Percentiles rank a stretch among this genome's conserved stretches.
phyloP scores from a whole-genome alignment of 2,113 vertebrate genomes.

The Propithecus coquereli region DNA sequence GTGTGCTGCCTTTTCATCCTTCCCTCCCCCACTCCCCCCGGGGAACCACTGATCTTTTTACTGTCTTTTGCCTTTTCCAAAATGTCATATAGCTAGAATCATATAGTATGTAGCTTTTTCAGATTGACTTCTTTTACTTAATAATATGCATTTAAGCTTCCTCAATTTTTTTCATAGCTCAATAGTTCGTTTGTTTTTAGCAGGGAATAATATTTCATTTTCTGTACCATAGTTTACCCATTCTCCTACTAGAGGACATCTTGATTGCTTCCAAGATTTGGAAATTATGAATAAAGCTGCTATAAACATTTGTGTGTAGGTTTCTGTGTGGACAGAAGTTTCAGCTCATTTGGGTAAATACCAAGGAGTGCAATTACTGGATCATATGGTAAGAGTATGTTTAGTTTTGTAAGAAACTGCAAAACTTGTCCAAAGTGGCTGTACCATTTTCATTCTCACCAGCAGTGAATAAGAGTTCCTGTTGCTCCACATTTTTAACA shows the following conservation, averaged over 20 bases:
- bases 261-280: neutral
- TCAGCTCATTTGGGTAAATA: neutral
- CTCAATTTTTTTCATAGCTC: neutral
- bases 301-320: neutral
- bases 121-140: neutral
- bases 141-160: neutral
- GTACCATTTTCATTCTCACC: neutral
- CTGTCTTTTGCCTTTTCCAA: neutral
- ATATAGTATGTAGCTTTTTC: neutral
- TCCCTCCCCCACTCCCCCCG: neutral
- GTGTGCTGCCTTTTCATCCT: neutral
- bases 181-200: neutral
- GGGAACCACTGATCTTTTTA: neutral
- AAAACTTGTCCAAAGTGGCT: neutral
- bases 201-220: neutral
- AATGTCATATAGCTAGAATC: neutral
- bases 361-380: neutral
- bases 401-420: neutral
- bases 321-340: neutral
- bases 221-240: neutral
- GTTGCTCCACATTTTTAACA: neutral
- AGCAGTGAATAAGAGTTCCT: neutral
- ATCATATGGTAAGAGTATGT: neutral
- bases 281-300: neutral
- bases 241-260: neutral